Conservation (phyloP, 2,888 invertebrate genomes). For the Podabrus alpinus region DNA sequence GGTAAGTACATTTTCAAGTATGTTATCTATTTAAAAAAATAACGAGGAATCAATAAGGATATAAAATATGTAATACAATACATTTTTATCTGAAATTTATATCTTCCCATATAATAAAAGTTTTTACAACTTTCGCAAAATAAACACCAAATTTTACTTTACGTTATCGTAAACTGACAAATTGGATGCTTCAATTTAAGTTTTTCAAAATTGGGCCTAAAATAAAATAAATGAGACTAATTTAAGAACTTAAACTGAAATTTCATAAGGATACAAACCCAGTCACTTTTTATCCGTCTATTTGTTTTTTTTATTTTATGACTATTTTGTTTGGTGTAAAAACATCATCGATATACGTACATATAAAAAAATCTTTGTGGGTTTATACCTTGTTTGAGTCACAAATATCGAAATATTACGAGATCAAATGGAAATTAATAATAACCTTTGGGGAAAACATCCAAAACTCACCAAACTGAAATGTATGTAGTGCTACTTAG, state of each 20-base stretch:
- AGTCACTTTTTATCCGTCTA: too few relatives aligned
- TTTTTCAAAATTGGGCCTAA: not conserved
- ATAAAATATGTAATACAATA: not conserved
- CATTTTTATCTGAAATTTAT: not conserved
- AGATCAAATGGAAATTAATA: not conserved
- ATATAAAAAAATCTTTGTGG: too few relatives aligned
- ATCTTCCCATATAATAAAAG: not conserved
- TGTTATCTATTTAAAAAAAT: not conserved
- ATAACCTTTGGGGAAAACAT: not conserved
- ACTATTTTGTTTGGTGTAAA: too few relatives aligned
- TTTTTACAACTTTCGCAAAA: not conserved
- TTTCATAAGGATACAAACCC: not conserved
- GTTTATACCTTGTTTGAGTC: too few relatives aligned
- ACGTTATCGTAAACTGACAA: not conserved
- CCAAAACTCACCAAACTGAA: not conserved
- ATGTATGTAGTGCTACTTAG: not conserved
- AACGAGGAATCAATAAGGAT: not conserved
- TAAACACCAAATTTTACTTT: not conserved
- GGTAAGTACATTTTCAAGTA: constrained; percentile 64
- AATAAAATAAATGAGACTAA: not conserved
- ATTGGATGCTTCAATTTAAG: not conserved
- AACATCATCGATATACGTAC: too few relatives aligned
- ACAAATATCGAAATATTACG: not conserved
- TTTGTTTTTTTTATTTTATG: too few relatives aligned
- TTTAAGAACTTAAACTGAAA: not conserved